A percentile compares a stretch with the other conserved stretches of the same genome.
Evolutionary conservation across 2,113 vertebrate species (phyloP).

Genomic region (Laterallus jamaicensis): DNA sequence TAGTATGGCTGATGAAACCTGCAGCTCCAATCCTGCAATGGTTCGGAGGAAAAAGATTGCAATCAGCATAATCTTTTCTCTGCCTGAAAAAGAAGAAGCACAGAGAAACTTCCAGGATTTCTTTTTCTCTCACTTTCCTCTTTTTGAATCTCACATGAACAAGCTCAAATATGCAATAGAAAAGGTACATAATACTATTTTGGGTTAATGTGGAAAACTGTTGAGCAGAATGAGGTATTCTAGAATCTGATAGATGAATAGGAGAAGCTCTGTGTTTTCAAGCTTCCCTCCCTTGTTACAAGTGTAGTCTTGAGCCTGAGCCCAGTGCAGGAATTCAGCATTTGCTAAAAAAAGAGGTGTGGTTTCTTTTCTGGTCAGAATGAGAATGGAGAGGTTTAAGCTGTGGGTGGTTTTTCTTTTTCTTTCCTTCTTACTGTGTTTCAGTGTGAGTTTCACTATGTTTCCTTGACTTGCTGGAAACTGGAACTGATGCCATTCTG

Average conservation of each 20-base stretch:
- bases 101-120: constrained; percentile 87
- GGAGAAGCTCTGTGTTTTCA: constrained; percentile 22
- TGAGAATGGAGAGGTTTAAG: neutral
- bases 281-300: constrained; percentile 9
- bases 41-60: constrained; percentile 87
- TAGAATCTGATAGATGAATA: neutral
- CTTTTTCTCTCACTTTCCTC: constrained; percentile 90
- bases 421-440: neutral
- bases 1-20: constrained; percentile 87
- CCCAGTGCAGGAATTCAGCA: neutral
- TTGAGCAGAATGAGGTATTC: neutral
- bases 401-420: neutral
- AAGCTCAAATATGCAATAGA: constrained; percentile 88
- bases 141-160: constrained; percentile 91
- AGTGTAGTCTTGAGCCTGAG: constrained; percentile 6
- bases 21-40: constrained; percentile 82
- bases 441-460: neutral
- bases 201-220: neutral
- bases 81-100: constrained; percentile 83
- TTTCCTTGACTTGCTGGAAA: neutral
- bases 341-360: neutral
- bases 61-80: constrained; percentile 85
- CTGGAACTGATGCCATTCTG: neutral
- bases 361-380: neutral
- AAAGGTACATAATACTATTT: constrained; percentile 76